phyloP scores from a whole-genome alignment of 2,888 invertebrate species.

The Cheilosia impressa region DNA sequence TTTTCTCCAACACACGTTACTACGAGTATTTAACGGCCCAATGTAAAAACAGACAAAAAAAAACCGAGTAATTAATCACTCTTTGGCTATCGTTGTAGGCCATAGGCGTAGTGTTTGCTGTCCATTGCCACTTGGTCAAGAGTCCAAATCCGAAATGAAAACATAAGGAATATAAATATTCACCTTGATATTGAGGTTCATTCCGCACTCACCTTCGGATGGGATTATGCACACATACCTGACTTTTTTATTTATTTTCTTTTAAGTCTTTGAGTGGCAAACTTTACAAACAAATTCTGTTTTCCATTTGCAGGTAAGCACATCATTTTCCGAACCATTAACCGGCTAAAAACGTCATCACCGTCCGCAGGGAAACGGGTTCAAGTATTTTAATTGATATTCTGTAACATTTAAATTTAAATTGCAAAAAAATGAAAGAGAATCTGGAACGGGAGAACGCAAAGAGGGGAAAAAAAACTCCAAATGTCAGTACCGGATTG shows the following conservation, averaged over 20 bases:
- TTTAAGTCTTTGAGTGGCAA: conserved; percentile 13
- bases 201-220: conserved; percentile 39
- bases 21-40: conserved; percentile 9
- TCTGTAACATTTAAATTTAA: conserved; percentile 59
- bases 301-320: conserved; percentile 48
- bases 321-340: conserved; percentile 13
- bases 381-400: conserved; percentile 58
- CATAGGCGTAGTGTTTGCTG: background rate
- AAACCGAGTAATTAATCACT: conserved; percentile 19
- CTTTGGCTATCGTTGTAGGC: conserved; percentile 15
- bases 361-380: conserved; percentile 14
- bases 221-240: background rate
- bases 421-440: conserved; percentile 16
- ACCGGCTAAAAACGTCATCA: conserved; percentile 2
- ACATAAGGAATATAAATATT: conserved; percentile 19
- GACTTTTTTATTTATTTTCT: background rate
- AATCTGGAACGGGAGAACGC: conserved; percentile 21
- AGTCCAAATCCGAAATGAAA: conserved; percentile 26
- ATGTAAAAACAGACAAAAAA: conserved; percentile 3
- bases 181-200: conserved; percentile 46
- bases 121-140: conserved; percentile 48
- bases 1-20: background rate
- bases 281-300: background rate
- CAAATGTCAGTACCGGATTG: conserved; percentile 58
- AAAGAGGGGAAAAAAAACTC: conserved; percentile 6